Conservation (phyloP, 2,888 invertebrate genomes). For the Pristionchus entomophagus region DNA sequence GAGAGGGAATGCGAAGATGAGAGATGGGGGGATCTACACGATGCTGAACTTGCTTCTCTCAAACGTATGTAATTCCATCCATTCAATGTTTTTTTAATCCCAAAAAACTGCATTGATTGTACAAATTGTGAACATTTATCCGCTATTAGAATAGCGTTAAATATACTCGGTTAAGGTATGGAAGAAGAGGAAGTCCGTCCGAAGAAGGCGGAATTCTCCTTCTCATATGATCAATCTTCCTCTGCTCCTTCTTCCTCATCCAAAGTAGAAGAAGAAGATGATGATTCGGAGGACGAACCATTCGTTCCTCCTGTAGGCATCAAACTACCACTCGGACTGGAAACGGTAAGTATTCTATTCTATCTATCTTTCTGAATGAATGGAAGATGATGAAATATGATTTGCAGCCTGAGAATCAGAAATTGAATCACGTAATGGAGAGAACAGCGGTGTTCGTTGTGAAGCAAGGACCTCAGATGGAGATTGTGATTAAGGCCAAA, state of each 20-base stretch:
- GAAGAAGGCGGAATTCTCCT: constrained; percentile 36
- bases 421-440: constrained; percentile 85
- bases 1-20: constrained; percentile 96
- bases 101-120: no score
- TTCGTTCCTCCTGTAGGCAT: constrained; percentile 85
- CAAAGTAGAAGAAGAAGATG: constrained; percentile 57
- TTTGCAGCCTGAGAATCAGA: constrained; percentile 68
- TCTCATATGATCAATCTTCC: constrained; percentile 33
- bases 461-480: constrained; percentile 90
- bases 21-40: constrained; percentile 85
- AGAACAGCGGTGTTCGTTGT: constrained; percentile 83
- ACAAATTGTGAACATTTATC: not conserved
- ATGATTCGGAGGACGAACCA: constrained; percentile 79
- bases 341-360: constrained; percentile 72
- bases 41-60: constrained; percentile 45
- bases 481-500: constrained; percentile 96
- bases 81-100: not conserved
- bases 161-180: not conserved
- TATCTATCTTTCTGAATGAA: not conserved
- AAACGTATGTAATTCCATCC: not conserved
- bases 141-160: not conserved
- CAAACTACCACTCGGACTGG: constrained; percentile 85
- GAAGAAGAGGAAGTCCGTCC: constrained; percentile 51
- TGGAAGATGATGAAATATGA: no score
- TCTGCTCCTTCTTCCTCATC: not conserved